Evolutionary conservation across 2,113 vertebrate genomes (phyloP).

Genomic region (Gila orcuttii): DNA sequence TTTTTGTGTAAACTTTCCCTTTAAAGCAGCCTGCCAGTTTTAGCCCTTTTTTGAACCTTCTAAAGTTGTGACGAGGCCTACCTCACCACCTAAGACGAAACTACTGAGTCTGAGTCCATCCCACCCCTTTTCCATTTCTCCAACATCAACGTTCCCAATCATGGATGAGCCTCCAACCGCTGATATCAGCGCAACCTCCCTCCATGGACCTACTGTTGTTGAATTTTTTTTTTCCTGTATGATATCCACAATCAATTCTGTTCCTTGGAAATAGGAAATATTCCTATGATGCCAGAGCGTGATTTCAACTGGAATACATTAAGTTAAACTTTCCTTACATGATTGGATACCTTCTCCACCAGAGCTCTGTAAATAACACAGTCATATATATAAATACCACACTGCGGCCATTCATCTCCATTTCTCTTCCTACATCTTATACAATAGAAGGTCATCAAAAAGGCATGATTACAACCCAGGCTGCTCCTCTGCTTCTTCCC

Average conservation of each 20-base stretch:
- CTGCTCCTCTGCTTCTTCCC: constrained; percentile 59
- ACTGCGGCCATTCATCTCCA: constrained; percentile 68
- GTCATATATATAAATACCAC: constrained; percentile 55
- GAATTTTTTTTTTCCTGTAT: constrained; percentile 3
- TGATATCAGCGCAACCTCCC: constrained; percentile 61
- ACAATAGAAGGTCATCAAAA: constrained; percentile 66
- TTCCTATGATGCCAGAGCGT: neutral
- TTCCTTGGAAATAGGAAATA: neutral
- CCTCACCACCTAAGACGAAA: constrained; percentile 82
- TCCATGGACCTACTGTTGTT: constrained; percentile 48
- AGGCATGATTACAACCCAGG: constrained; percentile 64
- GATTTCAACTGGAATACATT: constrained; percentile 11
- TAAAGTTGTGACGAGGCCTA: constrained; percentile 78
- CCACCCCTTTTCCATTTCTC: constrained; percentile 46
- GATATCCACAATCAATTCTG: constrained; percentile 28
- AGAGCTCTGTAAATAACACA: constrained; percentile 48
- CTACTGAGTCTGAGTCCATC: constrained; percentile 83
- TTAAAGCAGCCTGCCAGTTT: constrained; percentile 74
- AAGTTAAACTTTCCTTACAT: constrained; percentile 22
- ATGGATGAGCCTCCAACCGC: constrained; percentile 63
- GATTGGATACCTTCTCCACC: constrained; percentile 28
- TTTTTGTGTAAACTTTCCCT: neutral
- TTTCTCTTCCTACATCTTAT: constrained; percentile 62
- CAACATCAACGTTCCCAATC: constrained; percentile 39
- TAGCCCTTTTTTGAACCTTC: constrained; percentile 65